These are phyloP conservation scores for Argentina silus DNA, from an alignment of 2,797 vertebrate genomes.

Conservation along the genomic window DNA sequence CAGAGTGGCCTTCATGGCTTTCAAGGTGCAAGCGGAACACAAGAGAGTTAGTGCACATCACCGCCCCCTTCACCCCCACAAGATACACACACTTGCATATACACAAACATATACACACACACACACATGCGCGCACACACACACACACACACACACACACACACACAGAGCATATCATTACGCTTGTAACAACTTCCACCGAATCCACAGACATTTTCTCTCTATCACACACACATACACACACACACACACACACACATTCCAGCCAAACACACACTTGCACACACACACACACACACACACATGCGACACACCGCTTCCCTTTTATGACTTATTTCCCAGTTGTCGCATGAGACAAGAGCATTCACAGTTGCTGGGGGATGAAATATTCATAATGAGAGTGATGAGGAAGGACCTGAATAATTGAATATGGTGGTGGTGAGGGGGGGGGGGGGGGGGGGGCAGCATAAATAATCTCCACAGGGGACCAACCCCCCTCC, in stretches of 20 bases:
- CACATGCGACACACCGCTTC: constrained; percentile 35
- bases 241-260: not conserved
- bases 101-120: not conserved
- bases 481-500: constrained; percentile 52
- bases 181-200: not conserved
- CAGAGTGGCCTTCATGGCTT: constrained; percentile 69
- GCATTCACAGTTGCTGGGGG: constrained; percentile 86
- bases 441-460: constrained; percentile 75
- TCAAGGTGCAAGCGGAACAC: constrained; percentile 56
- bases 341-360: constrained; percentile 84
- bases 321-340: constrained; percentile 70
- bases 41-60: constrained; percentile 15
- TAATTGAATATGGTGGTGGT: constrained; percentile 85
- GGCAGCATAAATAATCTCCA: constrained; percentile 87
- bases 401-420: constrained; percentile 86
- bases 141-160: constrained; percentile 22
- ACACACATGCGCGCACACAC: not conserved
- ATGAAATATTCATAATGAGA: constrained; percentile 95
- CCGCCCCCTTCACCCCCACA: constrained; percentile 38
- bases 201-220: constrained; percentile 20
- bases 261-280: not conserved
- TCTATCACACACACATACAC: constrained; percentile 38
- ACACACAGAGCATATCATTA: not conserved
- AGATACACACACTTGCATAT: constrained; percentile 9
- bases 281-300: constrained; percentile 23